These are phyloP conservation scores for Syncerus caffer DNA, from an alignment of 2,797 vertebrate species.

Conservation along the genomic window DNA sequence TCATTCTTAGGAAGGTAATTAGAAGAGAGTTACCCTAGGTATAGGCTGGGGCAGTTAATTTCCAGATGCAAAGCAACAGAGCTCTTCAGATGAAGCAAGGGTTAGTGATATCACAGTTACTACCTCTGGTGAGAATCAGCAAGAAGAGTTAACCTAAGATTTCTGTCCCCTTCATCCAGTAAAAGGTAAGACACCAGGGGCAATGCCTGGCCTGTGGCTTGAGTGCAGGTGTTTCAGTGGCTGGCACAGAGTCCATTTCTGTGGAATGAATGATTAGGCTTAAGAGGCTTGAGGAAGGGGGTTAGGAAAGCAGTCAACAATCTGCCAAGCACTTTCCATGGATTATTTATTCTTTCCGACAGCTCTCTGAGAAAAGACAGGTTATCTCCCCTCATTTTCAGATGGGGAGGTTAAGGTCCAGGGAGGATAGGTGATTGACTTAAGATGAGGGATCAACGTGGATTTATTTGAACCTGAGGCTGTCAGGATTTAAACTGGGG, in stretches of 20 bases:
- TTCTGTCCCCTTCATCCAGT: background rate
- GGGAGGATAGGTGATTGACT: background rate
- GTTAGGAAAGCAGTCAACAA: background rate
- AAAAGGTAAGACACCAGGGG: background rate
- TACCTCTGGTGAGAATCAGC: background rate
- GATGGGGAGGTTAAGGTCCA: background rate
- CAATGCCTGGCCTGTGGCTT: background rate
- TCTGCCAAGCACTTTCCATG: background rate
- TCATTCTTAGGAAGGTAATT: background rate
- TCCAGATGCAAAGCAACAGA: background rate
- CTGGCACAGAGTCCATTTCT: background rate
- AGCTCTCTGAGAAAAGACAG: background rate
- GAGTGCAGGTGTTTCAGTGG: background rate
- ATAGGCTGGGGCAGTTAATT: background rate
- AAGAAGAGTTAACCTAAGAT: background rate
- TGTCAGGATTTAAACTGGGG: background rate
- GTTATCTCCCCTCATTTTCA: background rate
- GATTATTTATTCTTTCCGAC: background rate
- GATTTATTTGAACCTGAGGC: background rate
- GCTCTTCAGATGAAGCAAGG: background rate
- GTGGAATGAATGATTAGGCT: background rate
- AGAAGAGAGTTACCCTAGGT: background rate
- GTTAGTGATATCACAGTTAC: background rate
- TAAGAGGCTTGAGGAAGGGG: background rate
- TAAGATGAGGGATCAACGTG: background rate